A percentile compares a stretch with the other conserved stretches of the same genome.
These are phyloP conservation scores for Tenrec ecaudatus DNA, from an alignment of 2,113 vertebrate genomes.

Conservation along the genomic window DNA sequence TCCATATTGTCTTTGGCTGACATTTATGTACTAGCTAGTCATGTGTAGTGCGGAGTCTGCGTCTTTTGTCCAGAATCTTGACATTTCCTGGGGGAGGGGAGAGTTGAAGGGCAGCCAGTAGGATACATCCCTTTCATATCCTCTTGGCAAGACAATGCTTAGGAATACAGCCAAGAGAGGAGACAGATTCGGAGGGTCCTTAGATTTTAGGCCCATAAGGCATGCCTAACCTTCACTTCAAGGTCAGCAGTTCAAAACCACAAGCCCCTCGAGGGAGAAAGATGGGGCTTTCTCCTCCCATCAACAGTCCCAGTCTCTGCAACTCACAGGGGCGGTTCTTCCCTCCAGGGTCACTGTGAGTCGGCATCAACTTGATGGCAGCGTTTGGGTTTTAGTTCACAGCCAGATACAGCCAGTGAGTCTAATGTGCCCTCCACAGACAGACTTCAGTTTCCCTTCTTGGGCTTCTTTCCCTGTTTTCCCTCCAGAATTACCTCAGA, in stretches of 20 bases:
- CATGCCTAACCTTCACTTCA: neutral
- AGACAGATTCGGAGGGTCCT: neutral
- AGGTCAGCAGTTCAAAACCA: too few species aligned
- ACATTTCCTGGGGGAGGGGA: neutral
- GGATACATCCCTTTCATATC: too few species aligned
- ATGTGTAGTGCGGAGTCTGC: neutral
- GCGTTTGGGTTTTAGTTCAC: too few species aligned
- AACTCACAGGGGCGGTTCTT: too few species aligned
- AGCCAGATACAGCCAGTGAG: neutral
- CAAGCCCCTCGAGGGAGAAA: too few species aligned
- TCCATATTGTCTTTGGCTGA: neutral
- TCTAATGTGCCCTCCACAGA: neutral
- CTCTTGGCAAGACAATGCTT: neutral
- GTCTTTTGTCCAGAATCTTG: neutral
- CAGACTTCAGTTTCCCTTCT: neutral
- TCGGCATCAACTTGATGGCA: too few species aligned
- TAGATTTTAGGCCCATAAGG: neutral
- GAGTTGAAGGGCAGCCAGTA: neutral
- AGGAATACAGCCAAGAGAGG: neutral
- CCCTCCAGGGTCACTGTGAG: too few species aligned
- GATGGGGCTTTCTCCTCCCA: too few species aligned
- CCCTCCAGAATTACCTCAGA: constrained; percentile 12
- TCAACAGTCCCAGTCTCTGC: too few species aligned
- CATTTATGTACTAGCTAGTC: neutral
- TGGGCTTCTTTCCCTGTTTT: neutral